Percentiles rank a stretch among this genome's conserved stretches.
Conservation (phyloP, 2,888 invertebrate species). For the Elgonia sp. region DNA sequence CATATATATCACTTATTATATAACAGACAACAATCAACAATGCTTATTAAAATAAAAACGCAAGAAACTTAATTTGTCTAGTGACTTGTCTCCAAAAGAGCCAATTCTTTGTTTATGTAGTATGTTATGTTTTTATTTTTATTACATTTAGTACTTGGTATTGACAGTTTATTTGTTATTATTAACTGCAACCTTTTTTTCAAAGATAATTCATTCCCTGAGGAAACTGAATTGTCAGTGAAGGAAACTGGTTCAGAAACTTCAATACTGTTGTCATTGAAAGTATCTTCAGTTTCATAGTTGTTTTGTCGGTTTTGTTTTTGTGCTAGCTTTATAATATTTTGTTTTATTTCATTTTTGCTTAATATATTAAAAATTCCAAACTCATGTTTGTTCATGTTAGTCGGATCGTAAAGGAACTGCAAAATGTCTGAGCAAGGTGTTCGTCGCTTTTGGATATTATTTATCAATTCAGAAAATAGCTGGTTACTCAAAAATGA, state of each 20-base stretch:
- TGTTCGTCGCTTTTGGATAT: conserved; percentile 17
- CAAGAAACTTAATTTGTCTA: conserved; percentile 37
- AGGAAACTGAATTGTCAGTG: conserved; percentile 11
- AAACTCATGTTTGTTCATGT: conserved; percentile 12
- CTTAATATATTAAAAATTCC: conserved; percentile 31
- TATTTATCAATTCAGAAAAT: neutral
- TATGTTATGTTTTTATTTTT: conserved; percentile 5
- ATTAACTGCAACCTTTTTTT: conserved; percentile 19
- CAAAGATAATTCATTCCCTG: conserved; percentile 33
- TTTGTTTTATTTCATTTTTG: conserved; percentile 45
- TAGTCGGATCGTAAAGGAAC: conserved; percentile 22
- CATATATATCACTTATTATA: conserved; percentile 15
- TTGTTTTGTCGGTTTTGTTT: no score
- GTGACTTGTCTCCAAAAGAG: conserved; percentile 20
- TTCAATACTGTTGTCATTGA: conserved; percentile 1
- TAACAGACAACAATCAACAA: conserved; percentile 20
- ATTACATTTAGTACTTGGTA: conserved; percentile 11
- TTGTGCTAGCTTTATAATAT: neutral
- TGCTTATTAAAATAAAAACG: conserved; percentile 43
- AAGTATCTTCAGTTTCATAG: conserved; percentile 8
- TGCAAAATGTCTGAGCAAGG: conserved; percentile 25
- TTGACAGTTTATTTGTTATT: conserved; percentile 27
- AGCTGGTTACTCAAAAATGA: conserved; percentile 22
- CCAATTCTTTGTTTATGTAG: conserved; percentile 28
- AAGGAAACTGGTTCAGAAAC: conserved; percentile 1